A percentile compares a stretch with the other conserved stretches of the same genome.
These are phyloP conservation scores for Dicranocentrus wangi DNA, from an alignment of 2,888 invertebrate species.

Conservation along the genomic window DNA sequence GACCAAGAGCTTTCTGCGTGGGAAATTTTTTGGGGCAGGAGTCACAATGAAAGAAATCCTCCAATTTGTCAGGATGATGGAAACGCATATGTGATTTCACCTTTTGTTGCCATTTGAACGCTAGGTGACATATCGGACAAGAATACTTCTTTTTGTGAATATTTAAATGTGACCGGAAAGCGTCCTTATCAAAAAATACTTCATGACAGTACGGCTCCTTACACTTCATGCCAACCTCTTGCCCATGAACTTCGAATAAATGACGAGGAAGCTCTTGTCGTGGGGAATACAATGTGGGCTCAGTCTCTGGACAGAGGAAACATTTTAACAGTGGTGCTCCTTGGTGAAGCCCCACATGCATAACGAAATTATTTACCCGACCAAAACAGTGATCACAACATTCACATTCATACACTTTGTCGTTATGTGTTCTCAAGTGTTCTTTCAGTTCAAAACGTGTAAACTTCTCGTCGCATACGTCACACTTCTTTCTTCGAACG, in stretches of 20 bases:
- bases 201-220: not conserved
- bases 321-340: not conserved
- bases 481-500: not conserved
- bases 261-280: not conserved
- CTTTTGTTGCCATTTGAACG: no score
- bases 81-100: no score
- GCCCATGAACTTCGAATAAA: not conserved
- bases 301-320: not conserved
- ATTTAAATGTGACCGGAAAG: not conserved
- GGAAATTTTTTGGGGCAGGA: not conserved
- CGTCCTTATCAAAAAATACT: not conserved
- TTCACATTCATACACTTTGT: not conserved
- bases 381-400: not conserved
- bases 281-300: not conserved
- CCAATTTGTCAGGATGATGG: no score
- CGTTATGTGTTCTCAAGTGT: not conserved
- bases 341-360: not conserved
- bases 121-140: not conserved
- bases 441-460: not conserved
- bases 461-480: not conserved
- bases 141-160: not conserved
- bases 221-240: not conserved
- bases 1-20: not conserved
- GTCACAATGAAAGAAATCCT: not conserved
- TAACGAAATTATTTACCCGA: not conserved